Conservation (phyloP, 2,888 invertebrate species). For the Plagodis pulveraria region DNA sequence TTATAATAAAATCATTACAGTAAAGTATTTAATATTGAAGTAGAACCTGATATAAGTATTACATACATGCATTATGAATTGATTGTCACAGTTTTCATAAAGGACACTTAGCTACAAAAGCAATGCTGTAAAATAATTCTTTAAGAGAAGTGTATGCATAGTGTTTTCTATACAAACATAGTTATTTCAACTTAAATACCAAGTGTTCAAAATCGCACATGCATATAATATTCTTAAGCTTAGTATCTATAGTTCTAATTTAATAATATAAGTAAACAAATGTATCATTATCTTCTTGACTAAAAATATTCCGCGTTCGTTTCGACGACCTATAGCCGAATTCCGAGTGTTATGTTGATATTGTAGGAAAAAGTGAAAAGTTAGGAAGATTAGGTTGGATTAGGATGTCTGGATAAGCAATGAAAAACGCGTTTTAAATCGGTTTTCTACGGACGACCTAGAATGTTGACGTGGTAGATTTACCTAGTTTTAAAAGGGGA, state of each 20-base stretch:
- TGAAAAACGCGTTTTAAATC: constrained; percentile 18
- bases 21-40: no score
- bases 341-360: constrained; percentile 15
- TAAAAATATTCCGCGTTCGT: constrained; percentile 22
- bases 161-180: no score
- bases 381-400: constrained; percentile 15
- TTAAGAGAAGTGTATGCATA: no score
- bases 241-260: neutral
- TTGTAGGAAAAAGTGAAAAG: constrained; percentile 15
- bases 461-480: constrained; percentile 6
- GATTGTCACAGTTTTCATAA: no score
- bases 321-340: constrained; percentile 25
- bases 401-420: constrained; percentile 1
- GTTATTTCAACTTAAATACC: no score
- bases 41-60: no score
- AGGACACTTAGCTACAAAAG: no score
- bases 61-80: no score
- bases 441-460: constrained; percentile 15
- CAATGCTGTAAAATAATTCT: no score
- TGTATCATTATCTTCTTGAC: constrained; percentile 6
- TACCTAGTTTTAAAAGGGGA: constrained; percentile 2
- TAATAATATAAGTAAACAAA: neutral
- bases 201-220: no score
- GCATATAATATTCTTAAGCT: neutral
- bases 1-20: no score